Evolutionary conservation across 2,888 invertebrate genomes (phyloP).

Genomic region (Torymus aiolomorphi): DNA sequence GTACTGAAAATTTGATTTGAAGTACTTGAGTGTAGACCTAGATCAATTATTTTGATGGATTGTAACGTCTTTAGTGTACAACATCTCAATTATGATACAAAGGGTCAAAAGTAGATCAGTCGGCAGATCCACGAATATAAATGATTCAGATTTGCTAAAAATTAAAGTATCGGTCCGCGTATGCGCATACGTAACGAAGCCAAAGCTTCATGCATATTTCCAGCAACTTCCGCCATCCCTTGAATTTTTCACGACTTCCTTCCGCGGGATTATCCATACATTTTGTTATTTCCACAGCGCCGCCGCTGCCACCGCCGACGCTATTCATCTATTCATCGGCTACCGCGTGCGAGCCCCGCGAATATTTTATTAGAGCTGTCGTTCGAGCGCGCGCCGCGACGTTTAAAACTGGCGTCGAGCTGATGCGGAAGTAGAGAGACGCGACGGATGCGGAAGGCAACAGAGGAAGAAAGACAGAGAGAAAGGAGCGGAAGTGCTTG

Average conservation of each 20-base stretch:
- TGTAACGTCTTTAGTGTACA: too few relatives aligned
- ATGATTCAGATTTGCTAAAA: too few relatives aligned
- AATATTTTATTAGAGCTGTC: slow-evolving; percentile 32
- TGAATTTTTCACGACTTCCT: slow-evolving; percentile 41
- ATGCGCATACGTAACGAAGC: not conserved
- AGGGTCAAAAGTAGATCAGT: too few relatives aligned
- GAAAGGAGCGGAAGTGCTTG: slow-evolving; percentile 17
- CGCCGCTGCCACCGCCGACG: not conserved
- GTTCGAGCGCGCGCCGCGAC: not conserved
- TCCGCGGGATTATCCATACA: slow-evolving; percentile 10
- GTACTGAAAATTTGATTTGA: too few relatives aligned
- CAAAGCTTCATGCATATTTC: slow-evolving; percentile 5
- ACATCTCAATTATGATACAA: too few relatives aligned
- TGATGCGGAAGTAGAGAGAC: slow-evolving; percentile 10
- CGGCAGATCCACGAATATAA: too few relatives aligned
- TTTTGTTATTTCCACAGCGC: slow-evolving; percentile 16
- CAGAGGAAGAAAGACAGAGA: not conserved
- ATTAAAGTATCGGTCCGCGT: not conserved
- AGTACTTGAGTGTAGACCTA: too few relatives aligned
- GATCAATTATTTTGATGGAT: too few relatives aligned
- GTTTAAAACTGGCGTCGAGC: not conserved
- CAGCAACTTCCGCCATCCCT: not conserved
- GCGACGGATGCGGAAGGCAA: not conserved
- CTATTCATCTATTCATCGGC: too few relatives aligned
- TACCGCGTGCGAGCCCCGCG: not conserved